Percentiles rank a stretch among this genome's conserved stretches.
Conservation (phyloP, 2,888 invertebrate species). For the Apotomis betuletana region DNA sequence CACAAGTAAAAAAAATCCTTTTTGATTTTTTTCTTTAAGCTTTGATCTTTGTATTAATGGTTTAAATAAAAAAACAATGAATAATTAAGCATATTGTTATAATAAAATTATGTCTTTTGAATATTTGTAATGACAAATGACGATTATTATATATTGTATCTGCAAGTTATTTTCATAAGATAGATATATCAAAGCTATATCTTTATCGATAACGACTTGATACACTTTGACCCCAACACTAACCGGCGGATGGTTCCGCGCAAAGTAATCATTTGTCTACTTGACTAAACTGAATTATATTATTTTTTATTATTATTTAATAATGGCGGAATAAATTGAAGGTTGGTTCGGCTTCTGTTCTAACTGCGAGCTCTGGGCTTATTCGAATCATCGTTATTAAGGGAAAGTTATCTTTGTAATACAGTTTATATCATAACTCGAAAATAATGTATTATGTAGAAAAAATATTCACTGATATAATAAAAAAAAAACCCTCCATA, state of each 20-base stretch:
- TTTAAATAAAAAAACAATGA: no score
- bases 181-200: background rate
- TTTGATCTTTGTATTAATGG: no score
- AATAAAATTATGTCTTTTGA: no score
- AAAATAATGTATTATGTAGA: no score
- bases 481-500: no score
- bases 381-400: constrained; percentile 74
- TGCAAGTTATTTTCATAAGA: background rate
- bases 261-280: constrained; percentile 82
- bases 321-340: constrained; percentile 74
- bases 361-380: constrained; percentile 59
- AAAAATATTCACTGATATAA: no score
- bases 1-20: no score
- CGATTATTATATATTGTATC: no score
- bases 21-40: no score
- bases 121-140: no score
- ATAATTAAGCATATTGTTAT: no score
- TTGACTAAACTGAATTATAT: constrained; percentile 83
- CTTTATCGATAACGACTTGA: background rate
- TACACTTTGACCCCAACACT: constrained; percentile 50
- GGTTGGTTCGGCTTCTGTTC: constrained; percentile 72
- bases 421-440: background rate
- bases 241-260: constrained; percentile 58
- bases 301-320: constrained; percentile 80
- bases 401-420: constrained; percentile 49